Base-by-base conservation (phyloP, 2,888 invertebrate genomes). In the Troglohyphantes excavatus region DNA sequence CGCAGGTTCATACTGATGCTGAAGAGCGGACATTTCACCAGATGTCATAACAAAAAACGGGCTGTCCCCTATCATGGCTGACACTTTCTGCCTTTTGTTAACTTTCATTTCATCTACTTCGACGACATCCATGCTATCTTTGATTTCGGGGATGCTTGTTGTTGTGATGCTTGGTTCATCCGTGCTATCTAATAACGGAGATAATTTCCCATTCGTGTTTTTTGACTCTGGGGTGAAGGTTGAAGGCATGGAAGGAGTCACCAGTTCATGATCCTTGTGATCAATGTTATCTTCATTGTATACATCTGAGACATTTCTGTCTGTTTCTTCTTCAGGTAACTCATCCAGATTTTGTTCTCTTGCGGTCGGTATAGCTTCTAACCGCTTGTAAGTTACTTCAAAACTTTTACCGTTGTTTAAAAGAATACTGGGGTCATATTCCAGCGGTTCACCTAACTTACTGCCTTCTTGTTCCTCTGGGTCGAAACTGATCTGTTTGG, bases 41-140 rank as follows among this genome's bases (percentile, higher is more conserved):
- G 68, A 53, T 17, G 88, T 89, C 88, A 89, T 89, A 26, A 89
- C 70, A 17, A 89, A 89, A 63, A 89, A 89, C 17, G 88, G 88
- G 63, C 76, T 89, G 23, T 89, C 82, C 13, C 76, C 76, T 27
- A 82, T 59, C 7, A 29, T 68, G 2, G 76, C 33, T 7, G 68
- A 61, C 0, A 65, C 23, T 67, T 81, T 81, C 26, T 73, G 72
- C 13, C 9, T 43, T 46, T 63, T 79, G 9, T n/a, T 79, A 23
- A n/a, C 23, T 23, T 73, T 46, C 2, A 19, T 67, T 23, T 59
- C 46, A 19, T 82, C 68, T 23, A 13, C 11, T 11, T 29, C 0
- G 3, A 19, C 11, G 11, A 23, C 43, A n/a, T 23, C 65, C n/a
- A 29, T 65, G 26, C 26, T 27, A 13, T 21, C 7, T 21, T 29